Percentiles rank a stretch among this genome's conserved stretches.
phyloP scores from a whole-genome alignment of 2,113 vertebrate genomes.

The Capreolus pygargus region DNA sequence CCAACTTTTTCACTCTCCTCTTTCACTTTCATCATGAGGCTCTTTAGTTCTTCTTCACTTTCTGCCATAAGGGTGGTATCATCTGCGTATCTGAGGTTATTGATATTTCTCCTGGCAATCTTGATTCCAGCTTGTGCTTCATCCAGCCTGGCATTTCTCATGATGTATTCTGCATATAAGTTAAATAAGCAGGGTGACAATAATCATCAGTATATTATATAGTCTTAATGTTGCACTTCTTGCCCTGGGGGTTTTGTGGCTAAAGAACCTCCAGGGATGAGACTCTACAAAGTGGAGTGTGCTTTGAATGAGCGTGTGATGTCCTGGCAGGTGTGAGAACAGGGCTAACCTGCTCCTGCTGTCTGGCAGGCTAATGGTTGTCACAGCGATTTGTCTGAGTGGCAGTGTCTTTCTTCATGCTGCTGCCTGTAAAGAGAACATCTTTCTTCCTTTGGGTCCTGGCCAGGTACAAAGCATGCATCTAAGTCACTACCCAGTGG shows the following conservation, averaged over 20 bases:
- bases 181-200: neutral
- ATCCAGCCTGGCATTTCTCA: neutral
- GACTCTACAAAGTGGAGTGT: neutral
- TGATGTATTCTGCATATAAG: neutral
- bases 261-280: neutral
- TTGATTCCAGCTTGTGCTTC: neutral
- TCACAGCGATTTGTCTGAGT: neutral
- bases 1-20: neutral
- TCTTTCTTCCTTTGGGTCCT: neutral
- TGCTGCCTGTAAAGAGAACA: neutral
- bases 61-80: neutral
- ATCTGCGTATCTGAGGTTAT: neutral
- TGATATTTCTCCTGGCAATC: neutral
- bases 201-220: neutral
- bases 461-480: neutral
- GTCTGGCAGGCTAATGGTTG: neutral
- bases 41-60: neutral
- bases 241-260: neutral
- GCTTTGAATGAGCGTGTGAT: neutral
- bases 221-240: neutral
- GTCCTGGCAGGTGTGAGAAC: neutral
- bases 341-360: neutral
- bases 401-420: neutral
- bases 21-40: neutral
- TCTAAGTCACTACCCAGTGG: neutral